phyloP scores from a whole-genome alignment of 2,888 invertebrate species.

The Cyclophora albipunctata region DNA sequence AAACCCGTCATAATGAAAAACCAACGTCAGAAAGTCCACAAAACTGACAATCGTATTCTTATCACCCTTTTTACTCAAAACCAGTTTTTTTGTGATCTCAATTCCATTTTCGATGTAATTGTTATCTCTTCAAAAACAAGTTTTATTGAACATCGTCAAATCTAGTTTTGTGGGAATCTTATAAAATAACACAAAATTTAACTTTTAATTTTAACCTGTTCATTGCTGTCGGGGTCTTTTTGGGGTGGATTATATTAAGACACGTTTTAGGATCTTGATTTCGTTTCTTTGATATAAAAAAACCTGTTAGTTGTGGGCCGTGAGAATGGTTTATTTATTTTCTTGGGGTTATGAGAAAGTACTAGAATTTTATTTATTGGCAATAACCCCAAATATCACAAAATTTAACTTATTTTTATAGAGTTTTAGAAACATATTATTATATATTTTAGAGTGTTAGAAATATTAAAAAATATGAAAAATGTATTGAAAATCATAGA shows the following conservation, averaged over 20 bases:
- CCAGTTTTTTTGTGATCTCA: conserved; percentile 16
- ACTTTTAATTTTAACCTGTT: conserved; percentile 43
- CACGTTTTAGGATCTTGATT: conserved; percentile 27
- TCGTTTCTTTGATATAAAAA: conserved; percentile 17
- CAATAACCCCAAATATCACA: too few species aligned
- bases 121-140: conserved; percentile 19
- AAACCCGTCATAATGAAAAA: too few species aligned
- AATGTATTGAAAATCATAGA: too few species aligned
- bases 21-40: too few species aligned
- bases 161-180: conserved; percentile 39
- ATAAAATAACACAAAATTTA: conserved; percentile 26
- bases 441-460: too few species aligned
- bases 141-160: conserved; percentile 15
- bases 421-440: too few species aligned
- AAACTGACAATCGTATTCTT: too few species aligned
- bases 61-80: conserved; percentile 3
- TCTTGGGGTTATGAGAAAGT: conserved; percentile 22
- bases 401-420: too few species aligned
- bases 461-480: too few species aligned
- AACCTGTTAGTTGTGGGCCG: conserved; percentile 30
- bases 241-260: conserved; percentile 33
- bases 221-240: conserved; percentile 13
- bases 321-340: conserved; percentile 25
- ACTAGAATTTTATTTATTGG: neutral
- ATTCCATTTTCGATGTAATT: conserved; percentile 3